Evolutionary conservation across 2,113 vertebrate genomes (phyloP), one percentile per base, ranked within the genome.

Genomic region (Numenius arquata): DNA sequence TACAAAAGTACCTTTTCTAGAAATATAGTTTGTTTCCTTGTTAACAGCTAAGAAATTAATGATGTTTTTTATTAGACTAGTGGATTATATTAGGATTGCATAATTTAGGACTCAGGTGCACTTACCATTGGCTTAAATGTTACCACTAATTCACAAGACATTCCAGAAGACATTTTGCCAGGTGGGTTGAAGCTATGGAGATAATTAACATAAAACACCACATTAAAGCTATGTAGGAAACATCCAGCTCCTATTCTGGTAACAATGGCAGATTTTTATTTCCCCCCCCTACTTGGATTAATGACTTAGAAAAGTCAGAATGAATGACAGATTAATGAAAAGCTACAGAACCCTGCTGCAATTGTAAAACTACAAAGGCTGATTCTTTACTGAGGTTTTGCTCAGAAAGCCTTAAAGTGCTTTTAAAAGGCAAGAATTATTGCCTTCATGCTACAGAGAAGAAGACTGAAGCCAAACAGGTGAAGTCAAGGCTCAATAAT

Each of bases 61-160:
- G 16, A 38, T n/a, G 26, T 8, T 63, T 88, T 83, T 38, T 45
- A 65, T 80, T 52, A 70, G 30, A 18, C 16, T 18, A 45, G 26
- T 56, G 53, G 22, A 4, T 27, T 63, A 22, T 3, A 43, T 10
- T 3, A 43, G 34, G 32, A 77, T 50, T n/a, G 32, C 26, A 19
- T 41, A 63, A 58, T 11, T 72, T 8, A 5, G 27, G 45, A 40
- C 21, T 56, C 29, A 47, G 40, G 32, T 20, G 47, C 58, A 90
- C 99, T 98, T 94, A 99, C 99, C 98, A 97, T 95, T 30, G 99
- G 99, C 74, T 98, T 98, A 97, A 99, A 99, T 53, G 98, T 97
- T 72, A 98, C 98, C 29, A 98, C 89, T 8, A 98, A 85, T 55
- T 99, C 98, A 90, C 98, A 99, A 83, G 99, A 98, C 99, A 99